Evolutionary conservation across 2,113 vertebrate species (phyloP), one percentile per base, ranked within the genome.

Genomic region (Clarias batrachus): DNA sequence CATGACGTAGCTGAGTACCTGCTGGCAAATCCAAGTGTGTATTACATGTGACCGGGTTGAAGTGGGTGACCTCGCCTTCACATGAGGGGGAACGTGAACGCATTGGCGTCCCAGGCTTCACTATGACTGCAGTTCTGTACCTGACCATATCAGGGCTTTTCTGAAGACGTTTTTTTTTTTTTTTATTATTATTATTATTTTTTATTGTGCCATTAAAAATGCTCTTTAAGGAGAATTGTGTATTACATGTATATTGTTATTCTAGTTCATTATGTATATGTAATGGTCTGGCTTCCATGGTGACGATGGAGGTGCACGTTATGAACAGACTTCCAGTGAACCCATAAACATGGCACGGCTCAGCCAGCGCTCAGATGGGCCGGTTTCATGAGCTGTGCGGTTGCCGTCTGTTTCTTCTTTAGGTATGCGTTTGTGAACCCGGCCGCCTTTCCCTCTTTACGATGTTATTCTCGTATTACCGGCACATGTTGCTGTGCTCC

Each of bases 211-310:
- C 33, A 17, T 11, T 48, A 57, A 37, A 73, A 76, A 76, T 3
- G 9, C 57, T 37, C 25, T 73, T 57, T 73, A 12, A 41, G 25
- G 21, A 59, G 23, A 30, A 41, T 70, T 41, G 70, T 73, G 23
- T 73, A 41, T 37, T 33, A 9, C 30, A 10, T n/a, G 19, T 33
- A 68, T 30, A 70, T 70, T 2, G 0, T 70, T 37, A 19, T 37
- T 70, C 68, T 33, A 70, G 14, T 70, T 70, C 8, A 33, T 37
- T 71, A 7, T 37, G 33, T 71, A 37, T 21, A 21, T 90, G 73
- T 90, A 89, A 88, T 83, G 91, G 83, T 3, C 71, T 86, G 83
- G 85, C 91, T 88, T 63, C 90, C 85, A 87, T 89, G 87, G 90
- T 88, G 87, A 90, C 86, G 0, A 17, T 83, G 87, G 74, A 88